phyloP scores from a whole-genome alignment of 2,888 invertebrate species.

The Lithophane semibrunnea region DNA sequence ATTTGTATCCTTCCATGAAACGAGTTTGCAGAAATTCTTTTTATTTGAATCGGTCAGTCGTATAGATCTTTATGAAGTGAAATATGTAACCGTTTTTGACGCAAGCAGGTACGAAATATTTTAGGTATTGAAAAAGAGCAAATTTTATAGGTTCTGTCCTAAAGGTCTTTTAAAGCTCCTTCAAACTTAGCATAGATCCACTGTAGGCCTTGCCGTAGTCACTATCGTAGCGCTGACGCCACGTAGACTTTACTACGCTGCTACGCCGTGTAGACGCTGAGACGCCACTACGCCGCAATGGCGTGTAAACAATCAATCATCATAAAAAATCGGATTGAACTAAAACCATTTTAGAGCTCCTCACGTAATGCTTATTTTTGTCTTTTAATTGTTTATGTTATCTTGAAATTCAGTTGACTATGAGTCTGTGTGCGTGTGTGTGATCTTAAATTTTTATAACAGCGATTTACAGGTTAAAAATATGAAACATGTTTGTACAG shows the following conservation, averaged over 20 bases:
- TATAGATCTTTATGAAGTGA: background rate
- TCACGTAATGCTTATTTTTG: background rate
- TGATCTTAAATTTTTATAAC: background rate
- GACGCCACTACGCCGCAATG: background rate
- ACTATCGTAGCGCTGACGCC: background rate
- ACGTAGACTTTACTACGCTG: background rate
- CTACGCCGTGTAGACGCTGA: background rate
- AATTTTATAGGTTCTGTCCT: background rate
- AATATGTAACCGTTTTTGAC: background rate
- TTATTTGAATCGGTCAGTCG: constrained; percentile 13
- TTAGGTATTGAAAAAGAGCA: too few relatives aligned
- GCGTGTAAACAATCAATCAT: background rate
- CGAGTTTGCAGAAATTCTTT: constrained; percentile 24
- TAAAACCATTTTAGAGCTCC: background rate
- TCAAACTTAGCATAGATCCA: background rate
- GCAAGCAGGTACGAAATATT: background rate
- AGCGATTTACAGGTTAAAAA: background rate
- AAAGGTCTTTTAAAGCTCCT: background rate
- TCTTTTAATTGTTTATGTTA: background rate
- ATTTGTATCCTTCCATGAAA: constrained; percentile 35
- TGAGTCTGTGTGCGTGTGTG: background rate
- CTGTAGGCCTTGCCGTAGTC: too few relatives aligned
- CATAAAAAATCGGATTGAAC: too few relatives aligned
- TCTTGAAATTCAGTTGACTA: background rate
- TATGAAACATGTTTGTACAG: background rate